These are phyloP conservation scores for Apogon hyalosoma DNA, from an alignment of 2,797 vertebrate species.

Conservation along the genomic window DNA sequence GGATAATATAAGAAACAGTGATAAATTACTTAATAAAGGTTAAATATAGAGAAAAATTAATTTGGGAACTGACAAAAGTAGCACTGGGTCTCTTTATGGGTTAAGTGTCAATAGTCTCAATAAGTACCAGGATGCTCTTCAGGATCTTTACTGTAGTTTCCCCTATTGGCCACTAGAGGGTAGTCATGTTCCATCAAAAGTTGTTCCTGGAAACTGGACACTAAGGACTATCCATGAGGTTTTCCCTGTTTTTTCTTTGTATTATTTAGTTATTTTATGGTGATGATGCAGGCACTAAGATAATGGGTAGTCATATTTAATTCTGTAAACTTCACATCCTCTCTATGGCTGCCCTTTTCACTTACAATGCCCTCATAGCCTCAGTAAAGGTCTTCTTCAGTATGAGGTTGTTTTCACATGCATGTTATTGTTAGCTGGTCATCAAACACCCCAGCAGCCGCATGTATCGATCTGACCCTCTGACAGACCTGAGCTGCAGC, in stretches of 20 bases:
- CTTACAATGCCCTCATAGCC: background rate
- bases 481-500: slow-evolving; percentile 38
- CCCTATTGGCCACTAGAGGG: slow-evolving; percentile 42
- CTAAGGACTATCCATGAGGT: background rate
- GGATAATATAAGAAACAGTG: too few species aligned
- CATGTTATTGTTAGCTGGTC: background rate
- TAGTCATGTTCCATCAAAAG: slow-evolving; percentile 49
- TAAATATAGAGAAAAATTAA: too few species aligned
- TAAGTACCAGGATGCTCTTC: too few species aligned
- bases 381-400: too few species aligned
- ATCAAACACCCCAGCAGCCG: slow-evolving; percentile 7
- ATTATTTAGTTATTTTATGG: slow-evolving; percentile 4
- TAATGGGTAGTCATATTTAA: slow-evolving; percentile 12
- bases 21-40: too few species aligned
- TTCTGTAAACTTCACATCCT: slow-evolving; percentile 18
- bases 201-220: background rate
- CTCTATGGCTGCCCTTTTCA: background rate
- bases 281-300: slow-evolving; percentile 10
- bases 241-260: background rate
- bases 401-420: background rate
- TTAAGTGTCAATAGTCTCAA: too few species aligned
- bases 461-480: slow-evolving; percentile 39
- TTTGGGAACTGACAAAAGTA: too few species aligned
- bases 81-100: too few species aligned
- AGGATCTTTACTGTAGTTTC: slow-evolving; percentile 3